Conservation (phyloP, 2,797 vertebrate genomes). For the Brachymystax lenok region DNA sequence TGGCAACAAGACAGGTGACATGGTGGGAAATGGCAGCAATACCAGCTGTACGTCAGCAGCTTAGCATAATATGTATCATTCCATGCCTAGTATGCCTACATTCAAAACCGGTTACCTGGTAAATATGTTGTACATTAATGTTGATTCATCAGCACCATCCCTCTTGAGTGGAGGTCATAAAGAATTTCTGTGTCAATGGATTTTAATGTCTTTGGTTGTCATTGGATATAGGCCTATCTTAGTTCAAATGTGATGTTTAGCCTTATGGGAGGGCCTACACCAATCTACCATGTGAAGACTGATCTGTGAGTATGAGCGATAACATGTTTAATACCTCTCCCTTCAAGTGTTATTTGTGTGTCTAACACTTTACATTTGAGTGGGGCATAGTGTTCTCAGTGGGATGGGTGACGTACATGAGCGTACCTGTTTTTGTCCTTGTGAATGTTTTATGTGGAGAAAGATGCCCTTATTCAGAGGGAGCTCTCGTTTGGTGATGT, state of each 20-base stretch:
- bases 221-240: neutral
- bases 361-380: no score
- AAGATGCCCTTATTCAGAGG: conserved; percentile 58
- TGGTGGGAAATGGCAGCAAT: neutral
- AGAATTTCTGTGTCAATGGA: neutral
- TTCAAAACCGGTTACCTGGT: neutral
- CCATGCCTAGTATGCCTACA: neutral
- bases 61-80: neutral
- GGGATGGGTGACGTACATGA: neutral
- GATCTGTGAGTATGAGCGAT: neutral
- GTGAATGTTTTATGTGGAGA: neutral
- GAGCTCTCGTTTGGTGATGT: conserved; percentile 67
- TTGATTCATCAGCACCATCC: neutral
- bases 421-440: conserved; percentile 10
- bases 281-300: neutral
- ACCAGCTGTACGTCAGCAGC: neutral
- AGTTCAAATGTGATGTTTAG: neutral
- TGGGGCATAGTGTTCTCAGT: neutral
- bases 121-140: neutral
- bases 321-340: neutral
- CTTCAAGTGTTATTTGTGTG: no score
- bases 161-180: neutral
- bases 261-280: neutral
- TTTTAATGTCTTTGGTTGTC: neutral
- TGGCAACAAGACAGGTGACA: conserved; percentile 32